phyloP scores from a whole-genome alignment of 2,113 vertebrate species.

The Sialia sialis region DNA sequence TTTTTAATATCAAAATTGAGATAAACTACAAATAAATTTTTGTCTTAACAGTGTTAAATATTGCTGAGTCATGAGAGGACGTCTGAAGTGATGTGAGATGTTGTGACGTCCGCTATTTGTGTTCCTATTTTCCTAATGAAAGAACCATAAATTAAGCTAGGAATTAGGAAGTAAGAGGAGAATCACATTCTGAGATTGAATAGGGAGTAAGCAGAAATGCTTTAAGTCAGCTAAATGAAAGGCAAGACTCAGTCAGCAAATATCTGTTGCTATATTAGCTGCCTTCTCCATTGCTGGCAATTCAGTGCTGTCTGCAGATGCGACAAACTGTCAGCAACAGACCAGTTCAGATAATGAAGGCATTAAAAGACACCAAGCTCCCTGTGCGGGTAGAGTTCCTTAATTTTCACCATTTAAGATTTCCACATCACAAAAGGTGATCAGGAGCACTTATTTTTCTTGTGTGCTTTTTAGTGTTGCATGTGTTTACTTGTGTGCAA shows the following conservation, averaged over 20 bases:
- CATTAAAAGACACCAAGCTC: background rate
- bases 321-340: background rate
- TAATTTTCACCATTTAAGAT: background rate
- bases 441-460: background rate
- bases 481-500: fast-evolving
- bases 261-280: background rate
- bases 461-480: background rate
- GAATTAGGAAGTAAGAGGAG: background rate
- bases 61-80: background rate
- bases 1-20: background rate
- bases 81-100: background rate
- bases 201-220: background rate
- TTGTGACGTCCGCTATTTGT: background rate
- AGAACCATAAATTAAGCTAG: background rate
- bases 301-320: background rate
- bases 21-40: background rate
- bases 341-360: background rate
- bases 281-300: background rate
- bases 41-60: background rate
- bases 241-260: background rate
- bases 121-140: background rate
- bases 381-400: background rate
- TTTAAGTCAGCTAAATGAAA: background rate
- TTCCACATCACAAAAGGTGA: background rate
- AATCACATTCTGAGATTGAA: background rate